These are phyloP conservation scores for Thymallus thymallus DNA, from an alignment of 2,113 vertebrate species.

Conservation along the genomic window DNA sequence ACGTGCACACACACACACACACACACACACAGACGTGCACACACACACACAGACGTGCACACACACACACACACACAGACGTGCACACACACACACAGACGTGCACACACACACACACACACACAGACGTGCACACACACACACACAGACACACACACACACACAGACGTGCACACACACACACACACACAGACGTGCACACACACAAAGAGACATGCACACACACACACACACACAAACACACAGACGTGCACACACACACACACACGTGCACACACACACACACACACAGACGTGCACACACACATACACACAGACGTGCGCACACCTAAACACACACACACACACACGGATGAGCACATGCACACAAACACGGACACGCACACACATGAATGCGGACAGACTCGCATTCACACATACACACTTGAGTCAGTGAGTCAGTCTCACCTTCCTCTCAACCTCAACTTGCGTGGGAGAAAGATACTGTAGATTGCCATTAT, in stretches of 20 bases:
- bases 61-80: constrained; percentile 7
- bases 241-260: constrained; percentile 24
- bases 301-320: constrained; percentile 26
- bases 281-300: constrained; percentile 27
- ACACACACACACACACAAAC: constrained; percentile 25
- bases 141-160: constrained; percentile 32
- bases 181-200: constrained; percentile 22
- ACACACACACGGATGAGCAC: not conserved
- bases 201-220: constrained; percentile 10
- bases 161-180: constrained; percentile 24
- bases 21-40: constrained; percentile 27
- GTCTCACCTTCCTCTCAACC: constrained; percentile 73
- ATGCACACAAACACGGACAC: constrained; percentile 25
- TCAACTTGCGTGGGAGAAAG: constrained; percentile 71
- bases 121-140: constrained; percentile 28
- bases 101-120: constrained; percentile 31
- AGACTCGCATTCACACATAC: constrained; percentile 28
- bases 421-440: constrained; percentile 74
- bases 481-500: constrained; percentile 59
- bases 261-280: constrained; percentile 33
- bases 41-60: constrained; percentile 18
- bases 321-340: constrained; percentile 19
- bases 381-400: constrained; percentile 36
- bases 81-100: constrained; percentile 23
- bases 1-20: constrained; percentile 30